Evolutionary conservation across 2,113 vertebrate genomes (phyloP), one percentile per base, ranked within the genome.

Genomic region (Electrona antarctica): DNA sequence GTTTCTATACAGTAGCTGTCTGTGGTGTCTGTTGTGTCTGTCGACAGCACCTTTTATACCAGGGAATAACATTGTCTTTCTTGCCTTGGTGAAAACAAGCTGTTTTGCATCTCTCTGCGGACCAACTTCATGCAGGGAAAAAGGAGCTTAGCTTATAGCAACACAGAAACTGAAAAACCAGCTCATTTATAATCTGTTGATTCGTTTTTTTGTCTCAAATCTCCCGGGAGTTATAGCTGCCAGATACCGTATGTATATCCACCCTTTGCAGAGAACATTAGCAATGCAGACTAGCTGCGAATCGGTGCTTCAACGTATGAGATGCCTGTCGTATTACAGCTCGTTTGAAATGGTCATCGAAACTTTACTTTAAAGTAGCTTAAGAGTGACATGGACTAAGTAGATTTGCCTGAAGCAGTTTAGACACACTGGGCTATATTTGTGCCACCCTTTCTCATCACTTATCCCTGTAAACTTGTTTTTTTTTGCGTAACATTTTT

Each of bases 131-230:
- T 21, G 21, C 21, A 21, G 21, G 73, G 62, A 58, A 59, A 59
- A 61, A 61, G 21, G 47, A 79, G 73, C 21, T 79, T 67, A 77
- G 62, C 67, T 74, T 68, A 41, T 41, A 76, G 66, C 58, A 65
- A 69, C 60, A 62, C 47, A 63, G 15, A 64, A 67, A 76, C 13
- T 33, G 48, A 75, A 83, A 71, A 77, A 71, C 67, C 64, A 56
- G 70, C 73, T 74, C 58, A 78, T 78, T 74, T 83, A 71, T 69
- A 74, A 83, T 81, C 60, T 74, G 74, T 78, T 73, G 54, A 62
- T 80, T 64, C 21, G 67, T 75, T 85, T 80, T 64, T 85, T 80
- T 64, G 74, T 78, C 68, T 80, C 29, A 80, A 72, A 82, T 80
- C 74, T 77, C 77, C 56, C 7, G 46, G 64, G 75, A 87, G 51